phyloP scores from a whole-genome alignment of 2,113 vertebrate genomes.

The Neotoma lepida region DNA sequence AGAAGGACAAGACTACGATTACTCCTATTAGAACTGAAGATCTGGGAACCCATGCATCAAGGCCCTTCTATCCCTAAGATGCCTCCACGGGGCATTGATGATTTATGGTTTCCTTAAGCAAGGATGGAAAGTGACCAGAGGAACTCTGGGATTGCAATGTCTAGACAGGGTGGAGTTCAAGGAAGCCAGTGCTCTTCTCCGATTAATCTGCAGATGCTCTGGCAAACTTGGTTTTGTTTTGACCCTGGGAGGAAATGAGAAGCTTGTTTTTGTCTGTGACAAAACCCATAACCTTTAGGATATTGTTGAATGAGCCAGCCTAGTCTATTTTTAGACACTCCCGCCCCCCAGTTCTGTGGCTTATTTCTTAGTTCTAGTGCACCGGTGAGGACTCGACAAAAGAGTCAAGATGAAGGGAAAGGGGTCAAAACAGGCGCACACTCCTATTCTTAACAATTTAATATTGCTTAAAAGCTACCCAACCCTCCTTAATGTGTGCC shows the following conservation, averaged over 20 bases:
- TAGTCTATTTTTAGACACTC: background rate
- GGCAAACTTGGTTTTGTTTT: background rate
- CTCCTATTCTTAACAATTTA: background rate
- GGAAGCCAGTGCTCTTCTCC: conserved; percentile 1
- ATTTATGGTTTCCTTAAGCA: background rate
- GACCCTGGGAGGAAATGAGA: background rate
- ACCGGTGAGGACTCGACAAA: background rate
- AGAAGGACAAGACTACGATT: background rate
- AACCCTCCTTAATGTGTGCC: background rate
- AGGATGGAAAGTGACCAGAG: background rate
- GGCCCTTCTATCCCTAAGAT: too few relatives aligned
- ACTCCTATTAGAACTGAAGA: background rate
- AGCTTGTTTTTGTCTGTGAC: conserved; percentile 45
- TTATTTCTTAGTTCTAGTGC: background rate
- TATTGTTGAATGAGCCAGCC: background rate
- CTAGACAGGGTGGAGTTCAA: conserved; percentile 35
- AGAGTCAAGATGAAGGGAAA: background rate
- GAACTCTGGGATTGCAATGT: background rate
- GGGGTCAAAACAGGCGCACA: background rate
- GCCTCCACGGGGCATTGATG: background rate
- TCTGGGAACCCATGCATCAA: background rate
- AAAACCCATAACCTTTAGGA: conserved; percentile 2
- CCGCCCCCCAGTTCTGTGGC: too few relatives aligned
- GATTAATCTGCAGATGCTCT: conserved; percentile 22
- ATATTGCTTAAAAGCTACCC: background rate